These are phyloP conservation scores for Pantelozetes paolii DNA, from an alignment of 2,888 invertebrate species.

Conservation along the genomic window DNA sequence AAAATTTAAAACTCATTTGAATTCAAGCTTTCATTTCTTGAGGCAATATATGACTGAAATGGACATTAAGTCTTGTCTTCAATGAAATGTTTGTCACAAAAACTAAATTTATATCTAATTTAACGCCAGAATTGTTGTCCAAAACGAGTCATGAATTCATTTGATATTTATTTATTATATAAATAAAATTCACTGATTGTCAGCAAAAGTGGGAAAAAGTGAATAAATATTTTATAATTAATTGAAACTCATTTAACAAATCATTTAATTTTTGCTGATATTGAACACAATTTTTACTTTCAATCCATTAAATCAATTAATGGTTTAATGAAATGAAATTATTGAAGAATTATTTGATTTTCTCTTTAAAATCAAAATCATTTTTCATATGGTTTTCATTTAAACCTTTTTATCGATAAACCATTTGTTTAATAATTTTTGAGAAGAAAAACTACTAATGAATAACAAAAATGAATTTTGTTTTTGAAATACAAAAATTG, in stretches of 20 bases:
- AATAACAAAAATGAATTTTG: not conserved
- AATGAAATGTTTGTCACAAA: not conserved
- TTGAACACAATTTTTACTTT: not conserved
- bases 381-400: not conserved
- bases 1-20: not conserved
- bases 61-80: not conserved
- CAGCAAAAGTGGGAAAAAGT: too few relatives aligned
- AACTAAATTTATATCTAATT: not conserved
- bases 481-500: too few relatives aligned
- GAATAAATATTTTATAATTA: too few relatives aligned
- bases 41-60: not conserved
- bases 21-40: not conserved
- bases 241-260: too few relatives aligned
- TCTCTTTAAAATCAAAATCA: not conserved
- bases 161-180: not conserved
- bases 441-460: not conserved
- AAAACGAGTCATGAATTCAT: not conserved
- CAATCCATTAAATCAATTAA: not conserved
- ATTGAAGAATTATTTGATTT: not conserved
- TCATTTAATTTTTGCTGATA: not conserved
- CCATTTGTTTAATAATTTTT: not conserved
- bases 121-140: not conserved
- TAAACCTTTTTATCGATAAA: constrained; percentile 1
- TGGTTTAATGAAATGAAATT: not conserved
- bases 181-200: not conserved